Evolutionary conservation across 2,888 invertebrate genomes (phyloP).

Genomic region (Camponotus fellah): DNA sequence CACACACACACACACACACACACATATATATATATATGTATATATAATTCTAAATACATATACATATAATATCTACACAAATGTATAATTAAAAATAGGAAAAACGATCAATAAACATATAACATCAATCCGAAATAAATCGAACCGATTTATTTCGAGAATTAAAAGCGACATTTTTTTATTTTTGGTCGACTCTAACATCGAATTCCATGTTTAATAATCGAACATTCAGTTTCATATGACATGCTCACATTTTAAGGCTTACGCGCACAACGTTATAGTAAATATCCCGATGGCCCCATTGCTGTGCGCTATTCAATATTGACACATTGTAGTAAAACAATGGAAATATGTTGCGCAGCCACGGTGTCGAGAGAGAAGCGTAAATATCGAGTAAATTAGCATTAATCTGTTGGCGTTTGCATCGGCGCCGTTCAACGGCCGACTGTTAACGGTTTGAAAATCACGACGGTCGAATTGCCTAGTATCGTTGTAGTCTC

Average conservation of each 20-base stretch:
- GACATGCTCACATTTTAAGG: slow-evolving; percentile 58
- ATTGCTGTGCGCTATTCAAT: slow-evolving; percentile 72
- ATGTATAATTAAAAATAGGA: background rate
- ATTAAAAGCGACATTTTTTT: background rate
- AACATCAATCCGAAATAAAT: background rate
- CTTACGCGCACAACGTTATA: slow-evolving; percentile 56
- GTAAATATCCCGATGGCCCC: slow-evolving; percentile 73
- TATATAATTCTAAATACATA: background rate
- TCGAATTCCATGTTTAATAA: slow-evolving; percentile 49
- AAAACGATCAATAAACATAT: background rate
- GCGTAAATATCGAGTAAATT: slow-evolving; percentile 79
- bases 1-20: too few relatives aligned
- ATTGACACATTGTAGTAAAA: slow-evolving; percentile 75
- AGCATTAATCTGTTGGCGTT: slow-evolving; percentile 76
- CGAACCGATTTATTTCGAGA: background rate
- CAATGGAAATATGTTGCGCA: slow-evolving; percentile 78
- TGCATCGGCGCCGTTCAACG: slow-evolving; percentile 63
- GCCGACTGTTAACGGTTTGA: slow-evolving; percentile 64
- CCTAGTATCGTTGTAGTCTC: slow-evolving; percentile 62
- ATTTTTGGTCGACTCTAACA: background rate
- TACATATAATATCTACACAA: too few relatives aligned
- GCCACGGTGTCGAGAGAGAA: slow-evolving; percentile 68
- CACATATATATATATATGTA: too few relatives aligned
- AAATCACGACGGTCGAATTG: slow-evolving; percentile 67
- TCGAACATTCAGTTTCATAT: slow-evolving; percentile 38